Conservation (phyloP, 1,140 invertebrate genomes). For the Ostrea edulis region DNA sequence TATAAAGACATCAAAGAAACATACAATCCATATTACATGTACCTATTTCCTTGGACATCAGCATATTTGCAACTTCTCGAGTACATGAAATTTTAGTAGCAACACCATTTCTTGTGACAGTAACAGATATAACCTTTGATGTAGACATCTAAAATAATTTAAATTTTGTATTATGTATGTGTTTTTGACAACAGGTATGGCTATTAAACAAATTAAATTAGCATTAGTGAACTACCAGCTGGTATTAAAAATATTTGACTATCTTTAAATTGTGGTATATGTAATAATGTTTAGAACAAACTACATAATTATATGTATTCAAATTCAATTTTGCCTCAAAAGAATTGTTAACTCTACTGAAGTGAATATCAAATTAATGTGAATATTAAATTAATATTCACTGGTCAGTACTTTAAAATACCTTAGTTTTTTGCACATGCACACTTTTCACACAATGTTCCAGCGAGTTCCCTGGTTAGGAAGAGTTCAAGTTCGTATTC, state of each 20-base stretch:
- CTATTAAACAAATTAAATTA: too few relatives aligned
- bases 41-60: constrained; percentile 20
- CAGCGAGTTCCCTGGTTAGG: neutral
- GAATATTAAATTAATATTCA: too few relatives aligned
- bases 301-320: neutral
- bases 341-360: neutral
- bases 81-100: neutral
- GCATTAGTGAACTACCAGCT: too few relatives aligned
- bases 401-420: too few relatives aligned
- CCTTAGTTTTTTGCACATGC: too few relatives aligned
- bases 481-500: constrained; percentile 3
- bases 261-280: too few relatives aligned
- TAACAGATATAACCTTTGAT: neutral
- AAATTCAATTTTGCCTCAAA: neutral
- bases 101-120: constrained; percentile 5
- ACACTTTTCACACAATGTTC: too few relatives aligned
- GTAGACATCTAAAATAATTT: constrained; percentile 19
- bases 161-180: neutral
- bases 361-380: too few relatives aligned
- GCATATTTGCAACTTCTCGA: neutral
- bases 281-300: neutral
- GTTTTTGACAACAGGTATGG: too few relatives aligned
- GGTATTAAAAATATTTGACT: too few relatives aligned
- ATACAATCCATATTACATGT: neutral
- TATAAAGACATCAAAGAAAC: neutral